Evolutionary conservation across 2,113 vertebrate genomes (phyloP), one percentile per base, ranked within the genome.

Genomic region (Lasiurus borealis): DNA sequence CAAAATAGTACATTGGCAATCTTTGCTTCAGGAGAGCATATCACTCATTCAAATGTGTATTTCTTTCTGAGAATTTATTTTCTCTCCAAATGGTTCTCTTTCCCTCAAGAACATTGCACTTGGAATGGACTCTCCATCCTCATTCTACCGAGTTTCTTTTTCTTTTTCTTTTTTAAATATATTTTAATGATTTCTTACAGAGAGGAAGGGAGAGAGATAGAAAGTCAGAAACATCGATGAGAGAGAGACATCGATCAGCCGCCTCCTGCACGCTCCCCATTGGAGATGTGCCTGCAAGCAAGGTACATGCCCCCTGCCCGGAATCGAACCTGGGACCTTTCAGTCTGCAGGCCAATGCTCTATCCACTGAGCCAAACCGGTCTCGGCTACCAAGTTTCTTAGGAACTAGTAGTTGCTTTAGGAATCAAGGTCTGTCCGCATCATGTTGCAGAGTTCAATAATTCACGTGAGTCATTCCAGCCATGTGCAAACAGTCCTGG

Each of bases 21-120:
- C 36, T 69, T 94, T 95, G 81, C 66, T 90, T 90, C 81, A 88
- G 72, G 90, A 57, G 87, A 93, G 23, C 21, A 76, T 40, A 87
- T 81, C 54, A 31, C 76, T 86, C 66, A 90, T 81, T 82, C 83
- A 88, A 96, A 85, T 94, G 46, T 94, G 50, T 71, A 84, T 93
- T 85, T 87, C 27, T 82, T 85, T 19, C 73, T 46, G 64, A 78
- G 94, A 88, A 71, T 85, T 88, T 0, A 1, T 94, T 89, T 84
- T 81, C 76, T 87, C 40, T 80, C 91, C 83, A 91, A 93, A 76
- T 80, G 36, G 31, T 85, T 78, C 36, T 78, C 36, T 82, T 68
- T 71, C n/a, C 66, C n/a, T 68, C 12, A 83, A 90, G 36, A 93
- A 57, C 77, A 64, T 85, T 66, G 94, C 59, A 76, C 14, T 80